Conservation (phyloP, 2,797 vertebrate species). For the Acestrorhynchus altus region DNA sequence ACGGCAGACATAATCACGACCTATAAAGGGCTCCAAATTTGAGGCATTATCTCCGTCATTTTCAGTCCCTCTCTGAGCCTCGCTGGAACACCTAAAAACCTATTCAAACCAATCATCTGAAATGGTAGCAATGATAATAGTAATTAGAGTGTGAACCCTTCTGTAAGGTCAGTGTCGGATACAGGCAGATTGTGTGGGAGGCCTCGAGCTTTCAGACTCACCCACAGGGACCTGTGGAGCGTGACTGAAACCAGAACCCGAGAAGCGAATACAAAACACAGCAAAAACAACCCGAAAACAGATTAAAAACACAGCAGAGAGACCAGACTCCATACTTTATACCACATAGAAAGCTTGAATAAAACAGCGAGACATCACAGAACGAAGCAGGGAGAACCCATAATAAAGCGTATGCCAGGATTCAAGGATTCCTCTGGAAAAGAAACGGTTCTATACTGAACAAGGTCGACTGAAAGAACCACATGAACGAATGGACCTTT, state of each 20-base stretch:
- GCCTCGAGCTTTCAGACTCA: neutral
- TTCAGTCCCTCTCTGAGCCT: neutral
- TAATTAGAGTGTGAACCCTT: constrained; percentile 10
- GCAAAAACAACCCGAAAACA: neutral
- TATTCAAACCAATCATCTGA: constrained; percentile 8
- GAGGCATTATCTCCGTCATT: constrained; percentile 12
- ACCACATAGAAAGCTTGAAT: neutral
- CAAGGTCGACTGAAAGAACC: too few species aligned
- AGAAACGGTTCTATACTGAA: too few species aligned
- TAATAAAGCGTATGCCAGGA: too few species aligned
- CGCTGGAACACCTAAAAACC: neutral
- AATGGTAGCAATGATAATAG: constrained; percentile 7
- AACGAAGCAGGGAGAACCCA: too few species aligned
- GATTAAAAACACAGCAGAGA: neutral
- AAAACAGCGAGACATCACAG: neutral
- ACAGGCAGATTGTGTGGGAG: neutral
- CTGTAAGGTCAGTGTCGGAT: constrained; percentile 14
- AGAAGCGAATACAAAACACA: neutral
- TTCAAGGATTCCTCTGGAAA: too few species aligned
- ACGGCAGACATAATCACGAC: neutral
- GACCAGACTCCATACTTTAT: neutral
- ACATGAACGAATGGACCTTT: too few species aligned
- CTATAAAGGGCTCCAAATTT: neutral
- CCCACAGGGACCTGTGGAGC: constrained; percentile 16
- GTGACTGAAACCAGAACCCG: constrained; percentile 3